Base-by-base conservation (phyloP, 1,140 invertebrate genomes). In the Trichonephila inaurata region DNA sequence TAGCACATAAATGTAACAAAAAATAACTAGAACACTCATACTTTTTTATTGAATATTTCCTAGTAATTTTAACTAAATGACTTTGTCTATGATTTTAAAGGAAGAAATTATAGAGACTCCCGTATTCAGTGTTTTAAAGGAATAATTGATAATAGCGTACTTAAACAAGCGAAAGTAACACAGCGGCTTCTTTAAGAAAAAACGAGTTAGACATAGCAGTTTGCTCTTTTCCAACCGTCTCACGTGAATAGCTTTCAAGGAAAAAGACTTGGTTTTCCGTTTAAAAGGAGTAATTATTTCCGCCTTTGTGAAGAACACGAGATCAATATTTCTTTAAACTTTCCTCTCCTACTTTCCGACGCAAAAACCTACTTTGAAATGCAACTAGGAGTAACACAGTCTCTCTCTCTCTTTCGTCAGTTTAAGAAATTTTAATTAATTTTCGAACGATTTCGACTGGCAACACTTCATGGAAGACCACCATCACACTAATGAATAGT, bases 371-470 rank as follows among this genome's bases (percentile, higher is more conserved):
- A 14, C 24, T n/a, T 69, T 69, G 66, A 10, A n/a, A 66, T 66
- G 64, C 7, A 12, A 66, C 64, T n/a, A 12, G 66, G 14, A 69
- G 2, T 14, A 12, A 69, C 66, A 51, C 14, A 28, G 10, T 14
- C 2, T 14, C 0, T 3, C 3, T n/a, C 2, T n/a, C 12, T 24
- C n/a, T 69, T 8, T 24, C n/a, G 24, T 14, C n/a, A 69, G 21
- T 69, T 69, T 51, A 51, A 24, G 24, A 24, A 69, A 24, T 69
- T 69, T 69, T 69, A 69, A 69, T 69, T 69, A 69, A 69, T 69
- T 69, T 69, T 28, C 4, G n/a, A 14, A 40, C 33, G 33, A 40
- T 40, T 40, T 10, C 66, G 66, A 2, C 16, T 21, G 66, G 51
- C 0, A 69, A 28, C 66, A 12, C 24, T 69, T n/a, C n/a, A n/a